Base-by-base conservation (phyloP, 2,797 vertebrate species). In the Calcarius lapponicus region DNA sequence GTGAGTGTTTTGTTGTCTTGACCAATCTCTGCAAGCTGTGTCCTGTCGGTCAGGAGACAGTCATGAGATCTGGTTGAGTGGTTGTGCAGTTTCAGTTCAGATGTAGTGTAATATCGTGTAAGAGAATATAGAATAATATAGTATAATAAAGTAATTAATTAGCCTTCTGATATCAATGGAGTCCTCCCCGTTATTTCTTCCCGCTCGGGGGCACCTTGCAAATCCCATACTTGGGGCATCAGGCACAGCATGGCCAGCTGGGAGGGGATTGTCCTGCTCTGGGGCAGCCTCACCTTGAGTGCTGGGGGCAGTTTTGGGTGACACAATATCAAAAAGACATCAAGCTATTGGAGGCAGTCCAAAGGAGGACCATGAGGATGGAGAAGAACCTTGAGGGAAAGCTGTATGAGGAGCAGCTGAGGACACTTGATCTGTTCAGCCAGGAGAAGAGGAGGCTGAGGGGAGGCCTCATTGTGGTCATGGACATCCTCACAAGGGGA, bases 211-310 rank as follows among this genome's bases (percentile, higher is more conserved):
- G 50, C 50, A 29, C 50, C 50, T 51, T 51, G 50, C 16, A 4
- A 51, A 29, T 51, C 50, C 26, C 26, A 29, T 51, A 51, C 50
- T 51, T 1, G 4, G 50, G 10, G 6, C 47, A 66, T 26, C 69
- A 60, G 47, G 61, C 6, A 6, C 40, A 64, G 42, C 60, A 48
- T 17, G 4, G 1, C 25, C 69, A 88, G 53, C 13, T 0, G 0
- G 40, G 31, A 54, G 69, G 28, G 22, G 26, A 54, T 32, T 74
- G 54, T 67, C 54, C 31, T 0, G 0, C 47, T 26, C 54, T 67
- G 61, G 29, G 9, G 6, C 0, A 0, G 60, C n/a, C 40, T 66
- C 76, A 60, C 6, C 11, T 47, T 3, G 0, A 19, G 36, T 5
- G 13, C 11, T 40, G 14, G 31, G 17, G 10, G 20, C n/a, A 67